phyloP scores from a whole-genome alignment of 1,140 invertebrate species.

The Drosophila pseudoananassae region DNA sequence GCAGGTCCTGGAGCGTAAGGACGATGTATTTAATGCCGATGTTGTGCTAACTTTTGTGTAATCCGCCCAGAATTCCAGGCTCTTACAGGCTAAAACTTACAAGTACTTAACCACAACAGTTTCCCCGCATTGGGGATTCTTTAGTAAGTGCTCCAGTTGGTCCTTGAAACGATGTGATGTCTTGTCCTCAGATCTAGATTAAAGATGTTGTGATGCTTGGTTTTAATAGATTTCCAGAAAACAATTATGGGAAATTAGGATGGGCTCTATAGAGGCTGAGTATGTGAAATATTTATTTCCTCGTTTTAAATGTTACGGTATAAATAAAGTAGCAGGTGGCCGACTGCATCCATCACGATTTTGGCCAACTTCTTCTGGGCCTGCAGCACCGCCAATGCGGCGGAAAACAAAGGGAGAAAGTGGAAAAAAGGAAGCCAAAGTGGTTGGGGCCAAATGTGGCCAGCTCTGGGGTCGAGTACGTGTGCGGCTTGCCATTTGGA shows the following conservation, averaged over 20 bases:
- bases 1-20: background rate
- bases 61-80: slow-evolving; percentile 10
- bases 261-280: too few species aligned
- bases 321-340: background rate
- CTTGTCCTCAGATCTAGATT: background rate
- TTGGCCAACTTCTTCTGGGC: slow-evolving; percentile 29
- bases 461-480: slow-evolving; percentile 6
- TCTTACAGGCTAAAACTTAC: slow-evolving; percentile 1
- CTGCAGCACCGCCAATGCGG: background rate
- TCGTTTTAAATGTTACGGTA: background rate
- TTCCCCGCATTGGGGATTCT: background rate
- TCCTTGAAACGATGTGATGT: background rate
- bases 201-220: background rate
- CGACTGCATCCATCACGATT: slow-evolving; percentile 11
- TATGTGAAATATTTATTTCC: too few species aligned
- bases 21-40: slow-evolving; percentile 13
- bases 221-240: background rate
- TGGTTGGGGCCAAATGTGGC: slow-evolving; percentile 18
- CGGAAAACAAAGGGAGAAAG: background rate
- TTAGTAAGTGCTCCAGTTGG: background rate
- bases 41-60: slow-evolving; percentile 37
- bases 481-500: slow-evolving; percentile 22
- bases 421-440: slow-evolving; percentile 11
- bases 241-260: background rate
- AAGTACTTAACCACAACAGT: slow-evolving; percentile 4